Evolutionary conservation across 2,797 vertebrate species (phyloP), one percentile per base, ranked within the genome.

Genomic region (Bradypus variegatus): DNA sequence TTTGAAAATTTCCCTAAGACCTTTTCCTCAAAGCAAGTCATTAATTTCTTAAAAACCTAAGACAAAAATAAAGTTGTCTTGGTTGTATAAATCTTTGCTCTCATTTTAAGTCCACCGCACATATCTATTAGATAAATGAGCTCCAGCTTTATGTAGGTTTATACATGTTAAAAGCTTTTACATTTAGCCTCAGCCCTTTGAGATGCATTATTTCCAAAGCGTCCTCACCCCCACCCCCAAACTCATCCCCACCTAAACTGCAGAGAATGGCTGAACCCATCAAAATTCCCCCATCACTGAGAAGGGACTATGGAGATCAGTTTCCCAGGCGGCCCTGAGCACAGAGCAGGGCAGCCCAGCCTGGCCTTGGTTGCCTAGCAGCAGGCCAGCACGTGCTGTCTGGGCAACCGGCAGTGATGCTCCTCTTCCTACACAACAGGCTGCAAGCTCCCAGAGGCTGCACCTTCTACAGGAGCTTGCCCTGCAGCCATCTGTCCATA

Each of bases 1-100:
- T 88, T 91, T 65, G 93, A 70, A 86, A 94, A 70, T 86, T 85
- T 83, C 65, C 41, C n/a, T 82, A 92, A 88, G 75, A 41, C 65
- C 69, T 93, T 84, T 90, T 69, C 91, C 79, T 60, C 58, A 86
- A 72, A 86, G 76, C 85, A 88, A 88, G 81, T 27, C 31, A 77
- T 65, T 90, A 69, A 73, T 18, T 38, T 38, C 87, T 94, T 62
- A 64, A 82, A 93, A 91, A 90, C 4, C 58, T 36, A 83, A 76
- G 31, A 50, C 18, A 70, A 38, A 69, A 85, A 86, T 45, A 64
- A 93, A 89, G 67, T 60, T 14, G 72, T 93, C 86, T 91, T 53
- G 72, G 38, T 65, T 94, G 78, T 78, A 88, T 50, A 89, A 55
- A 41, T 62, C 38, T 76, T 91, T 48, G 38, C 36, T 36, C 65